Base-by-base conservation (phyloP, 2,888 invertebrate genomes). In the Barypeithes pellucidus region DNA sequence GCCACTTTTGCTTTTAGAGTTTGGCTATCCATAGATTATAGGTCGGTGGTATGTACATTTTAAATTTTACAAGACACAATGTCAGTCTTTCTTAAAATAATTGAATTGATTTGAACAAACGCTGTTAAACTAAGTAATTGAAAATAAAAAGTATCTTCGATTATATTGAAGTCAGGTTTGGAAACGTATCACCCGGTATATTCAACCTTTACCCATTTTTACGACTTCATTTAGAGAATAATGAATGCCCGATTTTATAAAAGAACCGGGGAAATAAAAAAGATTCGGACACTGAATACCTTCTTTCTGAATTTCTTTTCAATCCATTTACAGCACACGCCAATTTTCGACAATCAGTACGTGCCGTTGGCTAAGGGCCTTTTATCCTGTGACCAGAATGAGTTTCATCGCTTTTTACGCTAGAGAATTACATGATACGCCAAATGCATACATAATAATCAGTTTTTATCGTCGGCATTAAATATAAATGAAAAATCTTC, bases 321-420 rank as follows among this genome's bases (percentile, higher is more conserved):
- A 16, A 43, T 43, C 43, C 43, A 43, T 16, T 43, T 43, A 43
- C 7, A 16, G 43, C 2, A 43, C 16, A 14, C 43, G 43, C 8
- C 43, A 43, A 43, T 43, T 43, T 43, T 43, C 43, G 16, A 43
- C n/a, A 43, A 43, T 43, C 43, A 16, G 43, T 43, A 43, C 43
- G 43, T 43, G 39, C 39, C n/a, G 11, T 39, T 39, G 43, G 43
- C 43, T 7, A 16, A 16, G 5, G 16, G 43, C 16, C 43, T n/a
- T 41, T 43, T 43, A 43, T 43, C n/a, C 43, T 43, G 43, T 43
- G 43, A 43, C 43, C 43, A 43, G 43, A 43, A 43, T 43, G 43
- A 43, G 4, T 43, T 43, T 43, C n/a, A 16, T 16, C 16, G 14
- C 5, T 14, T 43, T 39, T 43, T 43, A 43, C 16, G 43, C 43